Evolutionary conservation across 2,113 vertebrate genomes (phyloP), one percentile per base, ranked within the genome.

Genomic region (Isurus oxyrinchus): DNA sequence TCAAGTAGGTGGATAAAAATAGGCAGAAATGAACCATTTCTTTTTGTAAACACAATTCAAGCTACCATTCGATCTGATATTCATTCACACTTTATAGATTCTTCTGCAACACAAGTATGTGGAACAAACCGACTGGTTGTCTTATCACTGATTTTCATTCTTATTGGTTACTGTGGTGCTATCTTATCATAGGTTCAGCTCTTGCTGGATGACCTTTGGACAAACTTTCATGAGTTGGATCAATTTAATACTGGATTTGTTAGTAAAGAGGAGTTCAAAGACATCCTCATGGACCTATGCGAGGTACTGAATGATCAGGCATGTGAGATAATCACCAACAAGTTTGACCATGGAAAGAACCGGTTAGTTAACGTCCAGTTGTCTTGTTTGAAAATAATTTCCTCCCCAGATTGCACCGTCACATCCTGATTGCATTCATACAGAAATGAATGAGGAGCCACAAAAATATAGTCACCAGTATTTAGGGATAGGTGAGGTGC

Each of bases 211-310:
- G 90, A 96, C 13, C 96, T 96, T 44, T 49, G 72, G 96, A 95
- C 44, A 67, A 53, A 69, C 55, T 96, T 96, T 81, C 96, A 16
- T 31, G 96, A 96, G 87, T 81, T 96, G 40, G 96, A 96, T 76
- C 76, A 79, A 44, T 76, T 40, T 76, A 57, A 67, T 49, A 96
- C 96, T 1, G 97, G 97, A 86, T 96, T 25, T 57, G 96, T 97
- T 35, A 96, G 96, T 10, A 96, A 81, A 59, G 97, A 97, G 31
- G 97, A 97, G 69, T 97, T 97, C 94, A 87, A 96, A 11, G 96
- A 97, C 44, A 23, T 96, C n/a, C n/a, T 97, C 0, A 96, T 91
- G 90, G 97, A 97, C 23, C 76, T 97, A 53, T 96, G 96, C n/a
- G 96, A 88, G 6, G 96, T 94, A 55, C 94, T 97, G 19, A 97